Evolutionary conservation across 2,113 vertebrate species (phyloP).

Genomic region (Lipophrys pholis): DNA sequence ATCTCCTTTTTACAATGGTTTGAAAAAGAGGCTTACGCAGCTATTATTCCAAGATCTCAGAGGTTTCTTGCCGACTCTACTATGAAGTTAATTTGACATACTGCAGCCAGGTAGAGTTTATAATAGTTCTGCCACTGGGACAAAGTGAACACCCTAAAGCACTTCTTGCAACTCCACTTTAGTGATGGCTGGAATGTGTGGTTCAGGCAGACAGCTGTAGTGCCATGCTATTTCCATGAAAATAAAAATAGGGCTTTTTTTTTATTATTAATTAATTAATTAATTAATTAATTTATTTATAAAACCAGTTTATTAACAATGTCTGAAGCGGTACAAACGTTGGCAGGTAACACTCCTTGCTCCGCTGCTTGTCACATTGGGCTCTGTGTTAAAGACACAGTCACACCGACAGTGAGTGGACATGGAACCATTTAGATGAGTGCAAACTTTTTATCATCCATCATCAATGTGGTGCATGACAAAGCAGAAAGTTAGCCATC

Average conservation of each 20-base stretch:
- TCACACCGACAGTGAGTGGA: not conserved
- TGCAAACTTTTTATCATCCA: conserved; percentile 51
- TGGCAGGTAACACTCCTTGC: conserved; percentile 19
- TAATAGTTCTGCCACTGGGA: conserved; percentile 45
- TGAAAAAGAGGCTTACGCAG: conserved; percentile 6
- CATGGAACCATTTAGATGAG: conserved; percentile 37
- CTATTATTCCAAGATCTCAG: conserved; percentile 57
- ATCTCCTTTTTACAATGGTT: conserved; percentile 8
- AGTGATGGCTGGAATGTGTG: conserved; percentile 10
- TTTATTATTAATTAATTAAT: no score
- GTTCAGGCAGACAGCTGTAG: not conserved
- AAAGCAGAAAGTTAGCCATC: conserved; percentile 42
- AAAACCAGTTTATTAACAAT: conserved; percentile 14
- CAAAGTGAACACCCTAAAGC: conserved; percentile 8
- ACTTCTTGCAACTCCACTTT: conserved; percentile 13
- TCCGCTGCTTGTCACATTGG: conserved; percentile 12
- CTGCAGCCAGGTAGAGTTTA: conserved; percentile 53
- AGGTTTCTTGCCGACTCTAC: conserved; percentile 3
- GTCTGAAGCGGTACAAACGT: conserved; percentile 8
- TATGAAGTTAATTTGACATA: conserved; percentile 38
- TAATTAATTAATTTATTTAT: no score
- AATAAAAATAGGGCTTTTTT: conserved; percentile 17
- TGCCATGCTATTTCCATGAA: conserved; percentile 12
- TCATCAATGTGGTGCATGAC: conserved; percentile 24
- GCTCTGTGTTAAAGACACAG: conserved; percentile 5